Percentiles rank a stretch among this genome's conserved stretches.
These are phyloP conservation scores for Thymelicus lineola DNA, from an alignment of 2,888 invertebrate genomes.

Conservation along the genomic window DNA sequence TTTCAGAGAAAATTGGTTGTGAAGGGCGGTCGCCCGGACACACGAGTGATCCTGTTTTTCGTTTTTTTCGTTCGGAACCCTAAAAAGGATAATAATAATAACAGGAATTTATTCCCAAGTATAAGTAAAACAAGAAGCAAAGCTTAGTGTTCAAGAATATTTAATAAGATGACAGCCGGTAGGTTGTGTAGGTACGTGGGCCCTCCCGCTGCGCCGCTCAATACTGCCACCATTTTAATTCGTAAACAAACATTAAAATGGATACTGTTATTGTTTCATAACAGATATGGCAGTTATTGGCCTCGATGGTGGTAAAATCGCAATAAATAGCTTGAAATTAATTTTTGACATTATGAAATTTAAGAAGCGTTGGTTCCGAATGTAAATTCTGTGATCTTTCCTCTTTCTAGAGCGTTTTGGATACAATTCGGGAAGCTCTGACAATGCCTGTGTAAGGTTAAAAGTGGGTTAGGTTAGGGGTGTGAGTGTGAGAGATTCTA, in stretches of 20 bases:
- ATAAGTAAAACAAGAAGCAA: neutral
- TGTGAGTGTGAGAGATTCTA: too few relatives aligned
- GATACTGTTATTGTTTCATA: slow-evolving; percentile 36
- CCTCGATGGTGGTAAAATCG: slow-evolving; percentile 13
- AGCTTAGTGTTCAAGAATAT: slow-evolving; percentile 12
- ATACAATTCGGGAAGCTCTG: too few relatives aligned
- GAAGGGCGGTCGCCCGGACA: too few relatives aligned
- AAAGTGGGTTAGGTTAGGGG: too few relatives aligned
- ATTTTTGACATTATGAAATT: slow-evolving; percentile 3
- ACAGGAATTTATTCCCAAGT: neutral
- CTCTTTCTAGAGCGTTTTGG: neutral
- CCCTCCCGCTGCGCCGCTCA: slow-evolving; percentile 20
- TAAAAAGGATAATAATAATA: neutral
- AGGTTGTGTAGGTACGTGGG: slow-evolving; percentile 9
- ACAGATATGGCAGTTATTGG: slow-evolving; percentile 27
- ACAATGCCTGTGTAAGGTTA: too few relatives aligned
- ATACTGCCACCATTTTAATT: slow-evolving; percentile 34
- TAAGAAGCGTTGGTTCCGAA: neutral
- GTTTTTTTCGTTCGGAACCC: too few relatives aligned
- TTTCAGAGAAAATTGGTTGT: too few relatives aligned
- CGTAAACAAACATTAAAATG: slow-evolving; percentile 36
- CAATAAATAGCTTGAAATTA: slow-evolving; percentile 30
- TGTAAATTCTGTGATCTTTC: neutral
- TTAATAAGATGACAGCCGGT: slow-evolving; percentile 31
- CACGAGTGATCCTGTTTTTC: too few relatives aligned